Evolutionary conservation across 2,888 invertebrate genomes (phyloP).

Genomic region (Catocala sponsa): DNA sequence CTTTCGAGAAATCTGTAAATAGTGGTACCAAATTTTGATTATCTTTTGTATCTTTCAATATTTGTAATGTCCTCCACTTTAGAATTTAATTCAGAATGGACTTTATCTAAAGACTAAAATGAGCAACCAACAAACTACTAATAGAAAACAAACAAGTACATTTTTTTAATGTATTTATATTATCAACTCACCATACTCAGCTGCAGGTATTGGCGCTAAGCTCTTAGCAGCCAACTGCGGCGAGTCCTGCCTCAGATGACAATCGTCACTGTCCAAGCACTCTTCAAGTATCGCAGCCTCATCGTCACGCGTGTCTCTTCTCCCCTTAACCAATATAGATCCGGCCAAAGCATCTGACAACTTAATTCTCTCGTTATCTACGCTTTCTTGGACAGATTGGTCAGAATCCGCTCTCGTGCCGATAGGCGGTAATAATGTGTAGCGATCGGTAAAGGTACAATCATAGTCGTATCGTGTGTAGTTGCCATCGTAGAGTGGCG

Average conservation of each 20-base stretch:
- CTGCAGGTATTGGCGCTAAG: conserved; percentile 60
- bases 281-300: conserved; percentile 68
- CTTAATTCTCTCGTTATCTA: conserved; percentile 49
- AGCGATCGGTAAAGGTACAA: conserved; percentile 69
- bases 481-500: conserved; percentile 67
- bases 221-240: conserved; percentile 57
- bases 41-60: too few species aligned
- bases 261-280: conserved; percentile 56
- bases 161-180: background rate
- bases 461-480: conserved; percentile 74
- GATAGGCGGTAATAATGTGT: conserved; percentile 74
- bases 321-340: conserved; percentile 60
- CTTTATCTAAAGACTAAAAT: too few species aligned
- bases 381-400: conserved; percentile 55
- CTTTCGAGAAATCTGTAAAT: background rate
- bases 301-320: conserved; percentile 46
- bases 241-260: conserved; percentile 48
- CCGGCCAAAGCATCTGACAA: conserved; percentile 61
- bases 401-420: conserved; percentile 60
- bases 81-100: too few species aligned
- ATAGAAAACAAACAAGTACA: background rate
- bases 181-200: conserved; percentile 62
- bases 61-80: too few species aligned
- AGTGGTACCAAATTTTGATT: too few species aligned
- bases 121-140: too few species aligned